phyloP scores from a whole-genome alignment of 2,888 invertebrate genomes.

The Stictocephala bisonia region DNA sequence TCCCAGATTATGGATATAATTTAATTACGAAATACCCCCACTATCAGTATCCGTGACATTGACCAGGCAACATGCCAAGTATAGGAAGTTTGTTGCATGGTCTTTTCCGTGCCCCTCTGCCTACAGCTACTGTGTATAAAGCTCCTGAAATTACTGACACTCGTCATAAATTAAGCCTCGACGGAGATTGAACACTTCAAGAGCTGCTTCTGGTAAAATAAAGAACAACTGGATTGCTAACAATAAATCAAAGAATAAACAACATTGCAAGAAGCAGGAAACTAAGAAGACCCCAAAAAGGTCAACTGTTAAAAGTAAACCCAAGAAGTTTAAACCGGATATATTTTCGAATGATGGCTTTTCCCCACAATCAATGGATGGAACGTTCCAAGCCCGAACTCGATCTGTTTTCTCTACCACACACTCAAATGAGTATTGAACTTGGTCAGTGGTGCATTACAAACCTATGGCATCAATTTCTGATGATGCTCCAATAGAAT shows the following conservation, averaged over 20 bases:
- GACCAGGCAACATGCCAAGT: conserved; percentile 21
- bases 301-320: neutral
- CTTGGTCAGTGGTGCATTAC: conserved; percentile 55
- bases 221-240: neutral
- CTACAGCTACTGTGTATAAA: neutral
- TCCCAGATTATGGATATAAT: conserved; percentile 14
- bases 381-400: conserved; percentile 55
- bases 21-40: neutral
- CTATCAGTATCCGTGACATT: conserved; percentile 6
- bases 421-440: conserved; percentile 57
- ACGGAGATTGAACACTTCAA: too few relatives aligned
- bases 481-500: conserved; percentile 57
- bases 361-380: conserved; percentile 51
- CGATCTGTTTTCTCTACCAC: conserved; percentile 57
- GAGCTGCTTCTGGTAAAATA: too few relatives aligned
- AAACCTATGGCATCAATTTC: conserved; percentile 55
- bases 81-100: neutral
- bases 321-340: neutral
- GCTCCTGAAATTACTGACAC: too few relatives aligned
- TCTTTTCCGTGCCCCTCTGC: neutral
- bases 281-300: conserved; percentile 1
- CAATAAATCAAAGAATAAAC: neutral
- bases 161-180: too few relatives aligned
- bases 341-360: conserved; percentile 53
- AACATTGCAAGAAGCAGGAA: neutral